phyloP scores from a whole-genome alignment of 2,797 vertebrate species.

The Eulemur mongoz region DNA sequence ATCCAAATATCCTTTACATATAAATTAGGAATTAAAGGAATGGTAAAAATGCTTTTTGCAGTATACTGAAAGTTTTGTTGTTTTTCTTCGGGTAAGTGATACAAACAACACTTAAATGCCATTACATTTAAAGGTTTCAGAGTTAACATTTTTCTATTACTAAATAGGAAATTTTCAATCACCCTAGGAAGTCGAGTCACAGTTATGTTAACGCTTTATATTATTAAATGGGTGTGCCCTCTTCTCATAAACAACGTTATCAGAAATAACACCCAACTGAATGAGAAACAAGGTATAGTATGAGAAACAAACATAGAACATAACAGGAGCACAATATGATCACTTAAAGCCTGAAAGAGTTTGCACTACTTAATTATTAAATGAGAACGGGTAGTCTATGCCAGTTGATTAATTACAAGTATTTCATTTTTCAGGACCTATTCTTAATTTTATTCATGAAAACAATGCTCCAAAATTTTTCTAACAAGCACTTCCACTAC shows the following conservation, averaged over 20 bases:
- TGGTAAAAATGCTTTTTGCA: neutral
- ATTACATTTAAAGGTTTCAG: neutral
- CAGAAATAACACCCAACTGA: neutral
- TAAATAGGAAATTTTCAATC: neutral
- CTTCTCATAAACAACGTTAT: neutral
- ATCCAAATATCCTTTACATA: neutral
- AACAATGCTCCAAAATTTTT: neutral
- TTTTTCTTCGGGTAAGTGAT: conserved; percentile 7
- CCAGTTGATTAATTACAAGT: neutral
- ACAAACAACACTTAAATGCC: conserved; percentile 2
- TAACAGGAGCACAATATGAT: neutral
- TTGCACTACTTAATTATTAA: neutral
- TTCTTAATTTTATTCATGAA: conserved; percentile 4
- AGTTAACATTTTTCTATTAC: neutral
- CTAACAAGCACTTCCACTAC: neutral
- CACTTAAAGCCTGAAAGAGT: neutral
- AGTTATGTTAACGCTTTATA: neutral
- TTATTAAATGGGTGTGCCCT: neutral
- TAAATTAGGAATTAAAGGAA: neutral
- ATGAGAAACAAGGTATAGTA: neutral
- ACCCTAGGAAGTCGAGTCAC: neutral
- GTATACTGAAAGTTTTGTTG: neutral
- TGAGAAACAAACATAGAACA: neutral
- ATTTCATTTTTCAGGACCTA: neutral
- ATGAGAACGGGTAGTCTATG: neutral